Conservation (phyloP, 2,113 vertebrate genomes). For the Castor canadensis region DNA sequence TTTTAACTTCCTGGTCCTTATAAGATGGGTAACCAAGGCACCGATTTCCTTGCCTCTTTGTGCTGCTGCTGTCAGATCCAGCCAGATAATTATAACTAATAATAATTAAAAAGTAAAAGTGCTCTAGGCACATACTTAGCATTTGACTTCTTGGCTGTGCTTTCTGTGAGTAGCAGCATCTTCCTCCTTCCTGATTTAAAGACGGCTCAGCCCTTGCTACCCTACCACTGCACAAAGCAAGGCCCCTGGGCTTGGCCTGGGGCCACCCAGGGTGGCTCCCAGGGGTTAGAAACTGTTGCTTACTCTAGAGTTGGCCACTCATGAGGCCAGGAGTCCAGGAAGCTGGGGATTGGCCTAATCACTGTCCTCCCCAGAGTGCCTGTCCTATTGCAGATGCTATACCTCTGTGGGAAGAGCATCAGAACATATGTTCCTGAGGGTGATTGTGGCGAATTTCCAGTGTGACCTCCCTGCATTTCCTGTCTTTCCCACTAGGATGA, state of each 20-base stretch:
- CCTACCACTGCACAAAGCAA: rapidly evolving
- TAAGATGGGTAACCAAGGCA: conserved; percentile 81
- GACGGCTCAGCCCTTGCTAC: conserved; percentile 11
- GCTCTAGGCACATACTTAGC: conserved; percentile 87
- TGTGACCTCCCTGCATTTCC: not conserved
- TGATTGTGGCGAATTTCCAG: rapidly evolving
- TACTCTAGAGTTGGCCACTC: rapidly evolving
- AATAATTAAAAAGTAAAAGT: conserved; percentile 88
- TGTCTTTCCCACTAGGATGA: not conserved
- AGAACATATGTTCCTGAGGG: not conserved
- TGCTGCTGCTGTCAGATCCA: conserved; percentile 80
- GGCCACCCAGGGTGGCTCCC: rapidly evolving
- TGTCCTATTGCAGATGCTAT: not conserved
- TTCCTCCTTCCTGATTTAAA: not conserved
- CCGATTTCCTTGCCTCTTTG: conserved; percentile 77
- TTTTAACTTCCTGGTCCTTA: conserved; percentile 79
- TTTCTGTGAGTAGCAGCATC: conserved; percentile 67
- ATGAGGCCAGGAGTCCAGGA: not conserved
- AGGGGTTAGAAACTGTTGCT: not conserved
- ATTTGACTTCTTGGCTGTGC: conserved; percentile 81
- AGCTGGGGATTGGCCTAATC: not conserved
- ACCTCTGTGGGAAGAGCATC: too few relatives aligned
- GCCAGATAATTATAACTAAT: conserved; percentile 88
- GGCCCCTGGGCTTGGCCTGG: not conserved
- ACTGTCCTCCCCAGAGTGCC: not conserved